phyloP scores from a whole-genome alignment of 37 sponge, comb jelly and placozoan species.

The Petrosia ficiformis region DNA sequence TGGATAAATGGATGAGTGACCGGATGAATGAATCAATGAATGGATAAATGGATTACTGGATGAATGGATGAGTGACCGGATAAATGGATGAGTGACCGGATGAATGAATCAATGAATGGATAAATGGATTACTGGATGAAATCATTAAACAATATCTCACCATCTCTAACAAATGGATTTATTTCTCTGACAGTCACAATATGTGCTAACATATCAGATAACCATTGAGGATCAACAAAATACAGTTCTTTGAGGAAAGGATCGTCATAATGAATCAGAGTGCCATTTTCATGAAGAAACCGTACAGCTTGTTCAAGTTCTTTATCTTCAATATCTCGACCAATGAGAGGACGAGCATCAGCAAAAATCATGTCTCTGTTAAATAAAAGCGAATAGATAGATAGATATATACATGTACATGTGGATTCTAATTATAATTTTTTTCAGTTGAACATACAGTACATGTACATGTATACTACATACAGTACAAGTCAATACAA shows the following conservation, averaged over 20 bases:
- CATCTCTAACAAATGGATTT: constrained; percentile 71
- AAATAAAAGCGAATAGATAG: neutral
- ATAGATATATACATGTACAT: neutral
- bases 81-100: neutral
- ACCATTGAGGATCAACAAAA: constrained; percentile 94
- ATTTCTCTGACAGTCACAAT: constrained; percentile 76
- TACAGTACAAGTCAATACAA: too few relatives aligned
- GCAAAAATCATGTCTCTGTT: constrained; percentile 60
- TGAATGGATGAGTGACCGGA: too few relatives aligned
- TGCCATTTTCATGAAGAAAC: constrained; percentile 88
- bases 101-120: too few relatives aligned
- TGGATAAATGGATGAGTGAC: neutral
- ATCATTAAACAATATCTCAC: too few relatives aligned
- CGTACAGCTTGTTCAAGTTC: constrained; percentile 81
- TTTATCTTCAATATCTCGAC: constrained; percentile 38
- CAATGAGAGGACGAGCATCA: constrained; percentile 45
- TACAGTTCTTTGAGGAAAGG: constrained; percentile 77
- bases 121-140: too few relatives aligned
- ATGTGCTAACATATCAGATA: constrained; percentile 81
- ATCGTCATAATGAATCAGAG: constrained; percentile 83
- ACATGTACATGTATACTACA: too few relatives aligned
- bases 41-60: too few relatives aligned
- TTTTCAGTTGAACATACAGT: too few relatives aligned
- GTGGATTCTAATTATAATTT: neutral
- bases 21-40: too few relatives aligned